A percentile compares a stretch with the other conserved stretches of the same genome.
Conservation (phyloP, 2,797 vertebrate species). For the Mastacembelus armatus region DNA sequence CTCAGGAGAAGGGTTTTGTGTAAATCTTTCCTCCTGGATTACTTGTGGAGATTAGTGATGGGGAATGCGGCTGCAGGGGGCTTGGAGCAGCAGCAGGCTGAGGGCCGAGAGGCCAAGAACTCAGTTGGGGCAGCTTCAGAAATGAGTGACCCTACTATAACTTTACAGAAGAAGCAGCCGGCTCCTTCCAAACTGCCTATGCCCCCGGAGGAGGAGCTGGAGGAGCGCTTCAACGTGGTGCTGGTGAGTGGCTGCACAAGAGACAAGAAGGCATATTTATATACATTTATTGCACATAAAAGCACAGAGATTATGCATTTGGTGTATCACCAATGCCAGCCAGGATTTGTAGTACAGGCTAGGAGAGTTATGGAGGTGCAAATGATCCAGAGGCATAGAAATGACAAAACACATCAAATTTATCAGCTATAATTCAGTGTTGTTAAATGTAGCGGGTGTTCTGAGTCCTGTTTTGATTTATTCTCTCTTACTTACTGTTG, state of each 20-base stretch:
- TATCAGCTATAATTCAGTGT: slow-evolving; percentile 5
- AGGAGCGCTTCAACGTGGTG: slow-evolving; percentile 90
- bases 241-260: slow-evolving; percentile 86
- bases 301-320: slow-evolving; percentile 1
- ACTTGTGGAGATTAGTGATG: slow-evolving; percentile 89
- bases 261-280: background rate
- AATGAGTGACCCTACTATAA: slow-evolving; percentile 69
- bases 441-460: background rate
- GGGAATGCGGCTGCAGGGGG: slow-evolving; percentile 89
- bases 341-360: background rate
- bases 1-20: slow-evolving; percentile 50
- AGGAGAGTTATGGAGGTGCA: background rate
- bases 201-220: slow-evolving; percentile 89
- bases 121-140: slow-evolving; percentile 64
- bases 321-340: background rate
- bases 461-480: background rate
- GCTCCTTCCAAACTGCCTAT: slow-evolving; percentile 88
- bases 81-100: slow-evolving; percentile 84
- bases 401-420: background rate
- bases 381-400: slow-evolving; percentile 1
- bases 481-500: background rate
- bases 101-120: slow-evolving; percentile 75
- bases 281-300: slow-evolving; percentile 18
- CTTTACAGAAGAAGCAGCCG: slow-evolving; percentile 81
- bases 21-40: slow-evolving; percentile 81